Evolutionary conservation across 2,888 invertebrate species (phyloP).

Genomic region (Rhorus exstirpatorius): DNA sequence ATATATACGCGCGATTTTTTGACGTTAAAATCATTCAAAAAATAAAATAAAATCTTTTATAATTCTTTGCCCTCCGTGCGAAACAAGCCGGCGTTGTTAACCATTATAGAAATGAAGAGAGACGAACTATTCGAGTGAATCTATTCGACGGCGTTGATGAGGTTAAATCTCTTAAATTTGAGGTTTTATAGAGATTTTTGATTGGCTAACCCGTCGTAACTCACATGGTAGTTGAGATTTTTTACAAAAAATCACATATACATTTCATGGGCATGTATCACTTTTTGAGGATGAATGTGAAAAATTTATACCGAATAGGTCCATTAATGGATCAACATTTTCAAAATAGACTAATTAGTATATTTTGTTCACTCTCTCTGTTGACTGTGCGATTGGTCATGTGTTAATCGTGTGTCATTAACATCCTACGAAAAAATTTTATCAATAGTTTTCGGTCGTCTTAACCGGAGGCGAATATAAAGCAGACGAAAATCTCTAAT

Average conservation of each 20-base stretch:
- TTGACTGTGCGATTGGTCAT: background rate
- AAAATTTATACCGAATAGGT: too few species aligned
- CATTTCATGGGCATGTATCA: too few species aligned
- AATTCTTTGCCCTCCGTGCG: slow-evolving; percentile 9
- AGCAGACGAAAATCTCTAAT: background rate
- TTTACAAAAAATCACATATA: too few species aligned
- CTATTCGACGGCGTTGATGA: background rate
- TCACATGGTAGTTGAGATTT: too few species aligned
- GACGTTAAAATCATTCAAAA: background rate
- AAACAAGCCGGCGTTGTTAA: slow-evolving; percentile 41
- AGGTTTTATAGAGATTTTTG: too few species aligned
- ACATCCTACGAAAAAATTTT: too few species aligned
- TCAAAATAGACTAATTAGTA: too few species aligned
- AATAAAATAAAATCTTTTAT: slow-evolving; percentile 13
- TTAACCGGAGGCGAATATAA: background rate
- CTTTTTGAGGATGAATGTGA: too few species aligned
- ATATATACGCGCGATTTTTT: background rate
- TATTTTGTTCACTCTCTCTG: too few species aligned
- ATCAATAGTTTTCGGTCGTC: background rate
- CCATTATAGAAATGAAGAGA: slow-evolving; percentile 7
- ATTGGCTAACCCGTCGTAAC: too few species aligned
- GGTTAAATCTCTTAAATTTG: too few species aligned
- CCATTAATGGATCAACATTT: too few species aligned
- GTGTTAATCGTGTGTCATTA: background rate
- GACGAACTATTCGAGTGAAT: slow-evolving; percentile 10